Percentiles rank a stretch among this genome's conserved stretches.
Conservation (phyloP, 2,888 invertebrate genomes). For the Tenthredo amoena region DNA sequence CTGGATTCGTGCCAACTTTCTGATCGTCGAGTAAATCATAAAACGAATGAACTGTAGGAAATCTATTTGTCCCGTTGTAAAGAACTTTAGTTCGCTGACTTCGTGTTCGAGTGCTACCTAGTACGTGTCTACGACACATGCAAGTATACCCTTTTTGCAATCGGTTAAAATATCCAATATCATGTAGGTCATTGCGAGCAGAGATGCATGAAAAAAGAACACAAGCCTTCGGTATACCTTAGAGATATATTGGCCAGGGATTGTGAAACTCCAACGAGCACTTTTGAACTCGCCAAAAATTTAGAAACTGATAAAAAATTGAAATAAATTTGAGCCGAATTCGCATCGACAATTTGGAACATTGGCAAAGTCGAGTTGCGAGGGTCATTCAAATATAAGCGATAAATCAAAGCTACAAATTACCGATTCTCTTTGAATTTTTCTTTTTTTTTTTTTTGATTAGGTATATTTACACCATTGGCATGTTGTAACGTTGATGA, state of each 20-base stretch:
- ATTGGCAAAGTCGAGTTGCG: neutral
- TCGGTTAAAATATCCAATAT: neutral
- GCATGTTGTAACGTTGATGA: neutral
- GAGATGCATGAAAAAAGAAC: neutral
- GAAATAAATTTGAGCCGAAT: neutral
- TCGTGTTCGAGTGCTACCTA: neutral
- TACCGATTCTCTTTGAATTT: neutral
- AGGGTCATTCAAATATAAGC: neutral
- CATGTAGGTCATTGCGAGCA: neutral
- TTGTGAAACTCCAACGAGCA: neutral
- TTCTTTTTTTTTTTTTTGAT: neutral
- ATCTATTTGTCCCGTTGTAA: slow-evolving; percentile 4
- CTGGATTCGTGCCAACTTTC: slow-evolving; percentile 63
- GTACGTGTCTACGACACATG: neutral
- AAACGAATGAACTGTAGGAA: neutral
- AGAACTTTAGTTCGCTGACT: neutral
- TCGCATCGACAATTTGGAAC: neutral
- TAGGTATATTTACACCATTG: neutral
- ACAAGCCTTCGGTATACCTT: neutral
- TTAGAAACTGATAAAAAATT: neutral
- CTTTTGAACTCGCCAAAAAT: neutral
- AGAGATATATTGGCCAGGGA: neutral
- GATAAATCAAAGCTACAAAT: neutral
- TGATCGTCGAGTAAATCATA: slow-evolving; percentile 23
- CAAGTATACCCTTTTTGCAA: neutral